Evolutionary conservation across 1,140 invertebrate species (phyloP), one percentile per base, ranked within the genome.

Genomic region (Saccostrea echinata): DNA sequence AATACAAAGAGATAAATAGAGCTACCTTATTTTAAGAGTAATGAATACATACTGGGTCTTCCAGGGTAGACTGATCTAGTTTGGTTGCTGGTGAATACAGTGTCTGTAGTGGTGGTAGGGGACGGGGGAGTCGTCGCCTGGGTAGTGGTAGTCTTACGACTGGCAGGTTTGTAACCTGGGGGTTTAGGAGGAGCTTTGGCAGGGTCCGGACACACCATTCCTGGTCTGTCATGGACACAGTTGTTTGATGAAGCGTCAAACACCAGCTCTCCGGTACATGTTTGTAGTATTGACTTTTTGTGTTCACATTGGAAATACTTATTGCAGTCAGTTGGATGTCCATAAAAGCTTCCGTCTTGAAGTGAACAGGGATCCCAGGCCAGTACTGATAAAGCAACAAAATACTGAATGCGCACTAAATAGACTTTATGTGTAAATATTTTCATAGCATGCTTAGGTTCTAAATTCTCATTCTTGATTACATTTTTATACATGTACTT

Each of bases 261-360:
- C 24, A 87, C 68, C 57, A 84, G 35, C 27, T 87, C 86, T 13
- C 88, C 88, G 1, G 86, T 80, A 84, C 88, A 89, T 3, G 71
- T 83, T 85, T 84, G 84, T 33, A 83, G 83, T 43, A 85, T 33
- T 0, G 88, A 89, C 21, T 53, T 53, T 13, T 84, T 87, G 68
- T 89, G 88, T 55, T 85, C 83, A 61, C 88, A 89, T 33, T 89
- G 88, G 61, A 89, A 89, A 86, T 89, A 89, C 43, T 87, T 68
- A 53, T 89, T 87, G 61, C 88, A 89, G 18, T 85, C 86, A 55
- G 53, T 87, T 1, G 88, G 88, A 89, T 89, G 86, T 11, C 83
- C 71, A n/a, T 68, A 84, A 81, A 89, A 87, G 1, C 51, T 85
- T 2, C 88, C 88, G 8, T 84, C 61, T 35, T 80, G 82, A 76